Evolutionary conservation across 2,797 vertebrate species (phyloP).

Genomic region (Scomberomorus guttatus): DNA sequence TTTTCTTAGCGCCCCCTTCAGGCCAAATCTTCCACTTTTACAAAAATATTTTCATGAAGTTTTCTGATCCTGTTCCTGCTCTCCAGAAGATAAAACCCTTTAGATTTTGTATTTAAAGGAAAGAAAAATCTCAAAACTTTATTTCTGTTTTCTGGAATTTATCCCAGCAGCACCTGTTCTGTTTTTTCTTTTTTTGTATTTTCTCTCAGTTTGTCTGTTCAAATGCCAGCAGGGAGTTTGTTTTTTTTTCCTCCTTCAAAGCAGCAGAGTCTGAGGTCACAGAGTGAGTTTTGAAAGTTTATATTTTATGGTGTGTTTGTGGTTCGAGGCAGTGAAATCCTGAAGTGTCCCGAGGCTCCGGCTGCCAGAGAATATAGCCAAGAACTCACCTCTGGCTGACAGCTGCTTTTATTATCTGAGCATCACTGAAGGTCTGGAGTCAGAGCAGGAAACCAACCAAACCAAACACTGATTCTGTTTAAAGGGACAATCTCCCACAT

Average conservation of each 20-base stretch:
- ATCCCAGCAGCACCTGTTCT: not conserved
- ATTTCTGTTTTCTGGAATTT: not conserved
- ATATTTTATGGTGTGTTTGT: constrained; percentile 28
- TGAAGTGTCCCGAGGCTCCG: constrained; percentile 10
- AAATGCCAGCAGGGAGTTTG: not conserved
- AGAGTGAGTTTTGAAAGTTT: constrained; percentile 6
- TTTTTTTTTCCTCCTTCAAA: constrained; percentile 3
- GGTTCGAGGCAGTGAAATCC: constrained; percentile 20
- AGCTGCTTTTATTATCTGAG: constrained; percentile 23
- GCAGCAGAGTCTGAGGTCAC: constrained; percentile 22
- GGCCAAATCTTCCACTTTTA: too few relatives aligned
- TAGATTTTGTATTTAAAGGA: too few relatives aligned
- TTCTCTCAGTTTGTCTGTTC: constrained; percentile 9
- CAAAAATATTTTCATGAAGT: too few relatives aligned
- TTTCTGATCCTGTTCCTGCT: too few relatives aligned
- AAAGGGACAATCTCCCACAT: not conserved
- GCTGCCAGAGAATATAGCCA: constrained; percentile 11
- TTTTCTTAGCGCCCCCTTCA: too few relatives aligned
- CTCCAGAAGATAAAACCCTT: too few relatives aligned
- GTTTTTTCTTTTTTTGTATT: not conserved
- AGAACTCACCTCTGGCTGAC: constrained; percentile 24
- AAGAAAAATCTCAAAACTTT: too few relatives aligned
- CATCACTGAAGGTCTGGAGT: constrained; percentile 10
- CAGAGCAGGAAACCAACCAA: not conserved
- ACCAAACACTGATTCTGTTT: not conserved